Base-by-base conservation (phyloP, 2,797 vertebrate genomes). In the Perdix hodgsoniae region DNA sequence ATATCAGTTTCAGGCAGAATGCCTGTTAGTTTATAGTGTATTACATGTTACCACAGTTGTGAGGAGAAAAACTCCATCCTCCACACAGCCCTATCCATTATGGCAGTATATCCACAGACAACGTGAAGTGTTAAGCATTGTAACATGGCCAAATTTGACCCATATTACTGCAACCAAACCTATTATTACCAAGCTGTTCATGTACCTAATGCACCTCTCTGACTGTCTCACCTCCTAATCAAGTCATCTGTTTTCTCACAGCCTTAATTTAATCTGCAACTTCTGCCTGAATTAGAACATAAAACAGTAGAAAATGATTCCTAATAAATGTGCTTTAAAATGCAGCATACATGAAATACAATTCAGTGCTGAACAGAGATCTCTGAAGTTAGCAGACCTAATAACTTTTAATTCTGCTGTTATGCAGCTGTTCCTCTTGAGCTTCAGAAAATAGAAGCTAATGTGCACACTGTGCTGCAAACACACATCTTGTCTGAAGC, bases 271-370 rank as follows among this genome's bases (percentile, higher is more conserved):
- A 75, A 84, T n/a, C 67, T 65, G 52, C 74, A 83, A 50, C 40
- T 79, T 88, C 76, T 65, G 73, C 52, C 91, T 82, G 57, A 93
- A 79, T 67, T 81, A 72, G 40, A 89, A 74, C 3, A 63, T 45
- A 50, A 83, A 78, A 57, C 9, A 54, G 4, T 71, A 42, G 33
- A n/a, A 71, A 77, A 45, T 22, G 1, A 9, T 65, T 85, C 50
- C 11, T 49, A 37, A 78, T 23, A 50, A 91, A 72, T 26, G 14
- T 67, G 9, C 16, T 93, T 94, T 42, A 9, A 85, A 88, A 37
- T 60, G 35, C 16, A 90, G 40, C 13, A 16, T 12, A 10, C 21
- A 7, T 7, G 91, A 11, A 47, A 39, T 49, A 59, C 17, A 65
- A 16, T 10, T 19, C 10, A 33, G 33, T 23, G 26, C 37, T 72